These are phyloP conservation scores for Chauna torquata DNA, from an alignment of 2,113 vertebrate genomes.

Conservation along the genomic window DNA sequence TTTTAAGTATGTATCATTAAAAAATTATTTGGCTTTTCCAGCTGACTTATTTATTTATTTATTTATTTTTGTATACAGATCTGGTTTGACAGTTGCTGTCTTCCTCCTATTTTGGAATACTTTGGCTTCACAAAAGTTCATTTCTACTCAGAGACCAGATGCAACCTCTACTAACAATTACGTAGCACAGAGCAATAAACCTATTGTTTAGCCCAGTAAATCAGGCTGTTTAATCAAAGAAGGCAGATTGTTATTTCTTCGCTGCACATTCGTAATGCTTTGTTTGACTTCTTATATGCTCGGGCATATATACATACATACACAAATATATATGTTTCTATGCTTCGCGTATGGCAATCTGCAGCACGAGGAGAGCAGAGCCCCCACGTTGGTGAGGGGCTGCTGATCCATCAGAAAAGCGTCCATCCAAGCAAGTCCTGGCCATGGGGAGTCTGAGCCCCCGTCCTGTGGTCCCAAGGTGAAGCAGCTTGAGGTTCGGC, in stretches of 20 bases:
- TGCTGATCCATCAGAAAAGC: background rate
- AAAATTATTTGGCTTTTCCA: background rate
- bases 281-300: background rate
- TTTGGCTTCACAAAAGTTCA: background rate
- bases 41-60: no score
- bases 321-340: background rate
- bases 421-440: background rate
- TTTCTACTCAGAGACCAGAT: background rate
- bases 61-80: background rate
- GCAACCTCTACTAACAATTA: conserved; percentile 11
- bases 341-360: background rate
- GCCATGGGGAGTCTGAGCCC: background rate
- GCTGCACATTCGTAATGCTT: background rate
- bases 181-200: background rate
- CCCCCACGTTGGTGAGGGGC: background rate
- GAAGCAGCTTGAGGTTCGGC: background rate
- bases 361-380: background rate
- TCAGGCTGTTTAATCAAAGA: conserved; percentile 29
- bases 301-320: accelerated
- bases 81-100: background rate
- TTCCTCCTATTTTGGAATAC: background rate
- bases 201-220: conserved; percentile 26
- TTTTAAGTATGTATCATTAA: background rate
- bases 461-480: background rate
- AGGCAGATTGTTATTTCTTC: conserved; percentile 11